Conservation (phyloP, 2,113 vertebrate genomes). For the Ochotona princeps region DNA sequence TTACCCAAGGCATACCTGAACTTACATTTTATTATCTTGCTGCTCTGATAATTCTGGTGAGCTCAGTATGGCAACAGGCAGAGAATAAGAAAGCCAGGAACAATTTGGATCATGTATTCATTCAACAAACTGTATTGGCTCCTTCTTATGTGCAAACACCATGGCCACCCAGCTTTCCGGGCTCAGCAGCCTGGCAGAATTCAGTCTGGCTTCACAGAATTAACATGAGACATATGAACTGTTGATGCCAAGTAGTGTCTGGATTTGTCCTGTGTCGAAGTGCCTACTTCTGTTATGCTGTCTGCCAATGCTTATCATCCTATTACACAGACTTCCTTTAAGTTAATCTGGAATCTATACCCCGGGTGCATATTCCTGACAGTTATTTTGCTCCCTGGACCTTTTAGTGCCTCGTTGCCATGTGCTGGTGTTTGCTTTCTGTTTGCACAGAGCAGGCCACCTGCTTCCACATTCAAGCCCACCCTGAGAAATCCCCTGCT, state of each 20-base stretch:
- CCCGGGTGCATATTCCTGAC: accelerated
- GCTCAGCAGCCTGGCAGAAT: neutral
- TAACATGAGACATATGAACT: neutral
- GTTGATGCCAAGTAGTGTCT: neutral
- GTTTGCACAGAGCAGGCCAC: neutral
- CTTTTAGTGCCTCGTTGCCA: neutral
- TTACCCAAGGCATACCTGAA: neutral
- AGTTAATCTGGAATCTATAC: accelerated
- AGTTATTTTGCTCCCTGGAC: neutral
- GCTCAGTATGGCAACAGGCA: too few species aligned
- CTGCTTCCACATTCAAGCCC: neutral
- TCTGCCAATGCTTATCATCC: accelerated
- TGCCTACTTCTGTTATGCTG: too few species aligned
- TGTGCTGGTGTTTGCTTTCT: neutral
- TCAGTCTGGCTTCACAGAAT: neutral
- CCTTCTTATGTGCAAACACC: accelerated
- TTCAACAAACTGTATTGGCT: too few species aligned
- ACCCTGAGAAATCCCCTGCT: neutral
- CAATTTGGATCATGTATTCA: neutral
- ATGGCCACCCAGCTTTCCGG: neutral
- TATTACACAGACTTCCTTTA: neutral
- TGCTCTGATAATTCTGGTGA: neutral
- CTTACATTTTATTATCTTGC: neutral
- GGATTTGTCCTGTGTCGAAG: neutral
- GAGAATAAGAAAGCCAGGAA: neutral